phyloP scores from a whole-genome alignment of 2,797 vertebrate genomes.

The Momotus momota region DNA sequence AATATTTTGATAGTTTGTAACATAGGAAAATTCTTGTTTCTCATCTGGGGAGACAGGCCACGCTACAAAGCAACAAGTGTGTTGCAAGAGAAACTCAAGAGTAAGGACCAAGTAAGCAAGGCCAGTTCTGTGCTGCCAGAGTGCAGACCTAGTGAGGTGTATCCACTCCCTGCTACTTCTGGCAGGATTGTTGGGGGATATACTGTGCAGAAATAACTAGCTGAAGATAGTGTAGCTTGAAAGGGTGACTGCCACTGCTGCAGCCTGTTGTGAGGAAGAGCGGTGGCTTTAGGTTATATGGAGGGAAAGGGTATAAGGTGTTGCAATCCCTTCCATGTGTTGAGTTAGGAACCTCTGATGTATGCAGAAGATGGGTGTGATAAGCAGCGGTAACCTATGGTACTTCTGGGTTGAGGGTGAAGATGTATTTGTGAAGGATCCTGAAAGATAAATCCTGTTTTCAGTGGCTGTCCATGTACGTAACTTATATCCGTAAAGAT shows the following conservation, averaged over 20 bases:
- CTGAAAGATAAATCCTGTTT: background rate
- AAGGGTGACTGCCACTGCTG: background rate
- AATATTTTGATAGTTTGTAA: background rate
- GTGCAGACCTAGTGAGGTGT: background rate
- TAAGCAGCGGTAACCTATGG: background rate
- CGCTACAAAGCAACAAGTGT: background rate
- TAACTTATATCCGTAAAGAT: background rate
- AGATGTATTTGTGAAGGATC: background rate
- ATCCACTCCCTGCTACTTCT: rapidly evolving
- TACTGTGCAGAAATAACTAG: background rate
- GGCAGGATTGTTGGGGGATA: rapidly evolving
- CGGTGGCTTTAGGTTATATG: background rate
- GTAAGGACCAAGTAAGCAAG: background rate
- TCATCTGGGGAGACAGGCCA: background rate
- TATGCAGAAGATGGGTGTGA: background rate
- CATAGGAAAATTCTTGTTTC: background rate
- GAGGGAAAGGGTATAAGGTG: background rate
- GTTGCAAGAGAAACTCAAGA: background rate
- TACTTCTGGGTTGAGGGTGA: background rate
- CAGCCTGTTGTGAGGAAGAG: background rate
- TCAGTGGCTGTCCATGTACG: background rate
- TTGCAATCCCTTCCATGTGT: background rate
- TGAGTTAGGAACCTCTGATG: background rate
- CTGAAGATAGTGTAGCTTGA: background rate
- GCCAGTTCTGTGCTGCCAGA: background rate